Conservation (phyloP, 2,888 invertebrate species). For the Tineola bisselliella region DNA sequence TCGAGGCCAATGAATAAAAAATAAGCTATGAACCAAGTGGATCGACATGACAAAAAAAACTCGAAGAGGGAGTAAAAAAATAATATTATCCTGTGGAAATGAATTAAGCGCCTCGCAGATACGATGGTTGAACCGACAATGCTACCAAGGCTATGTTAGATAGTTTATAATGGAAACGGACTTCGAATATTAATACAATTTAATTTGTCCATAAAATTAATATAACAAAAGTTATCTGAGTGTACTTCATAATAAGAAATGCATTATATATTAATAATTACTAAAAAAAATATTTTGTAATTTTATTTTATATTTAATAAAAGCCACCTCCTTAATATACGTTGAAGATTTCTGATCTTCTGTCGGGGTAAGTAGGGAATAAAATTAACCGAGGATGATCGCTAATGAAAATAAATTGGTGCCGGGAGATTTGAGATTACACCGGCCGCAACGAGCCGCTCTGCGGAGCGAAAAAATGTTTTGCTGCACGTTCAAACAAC, state of each 20-base stretch:
- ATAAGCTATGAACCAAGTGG: constrained; percentile 40
- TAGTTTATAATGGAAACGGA: constrained; percentile 12
- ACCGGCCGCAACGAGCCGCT: constrained; percentile 41
- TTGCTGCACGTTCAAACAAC: constrained; percentile 18
- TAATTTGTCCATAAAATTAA: no score
- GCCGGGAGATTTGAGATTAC: constrained; percentile 68
- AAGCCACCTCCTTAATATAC: constrained; percentile 34
- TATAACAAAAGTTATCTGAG: no score
- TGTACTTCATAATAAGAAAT: not conserved
- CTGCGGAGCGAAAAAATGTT: constrained; percentile 28
- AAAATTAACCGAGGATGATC: constrained; percentile 74
- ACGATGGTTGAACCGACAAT: constrained; percentile 29
- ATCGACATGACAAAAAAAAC: constrained; percentile 49
- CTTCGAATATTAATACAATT: not conserved
- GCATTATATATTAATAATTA: not conserved
- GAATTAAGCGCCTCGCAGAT: constrained; percentile 64
- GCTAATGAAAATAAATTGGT: constrained; percentile 73
- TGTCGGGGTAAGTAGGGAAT: constrained; percentile 67
- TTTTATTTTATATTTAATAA: not conserved
- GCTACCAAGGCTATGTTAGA: constrained; percentile 6
- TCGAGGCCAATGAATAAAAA: constrained; percentile 54
- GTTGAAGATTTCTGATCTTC: constrained; percentile 42
- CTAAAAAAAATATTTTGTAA: not conserved
- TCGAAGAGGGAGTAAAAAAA: constrained; percentile 62
- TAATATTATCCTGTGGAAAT: constrained; percentile 68